Evolutionary conservation across 2,888 invertebrate species (phyloP).

Genomic region (Pandemis cinnamomeana): DNA sequence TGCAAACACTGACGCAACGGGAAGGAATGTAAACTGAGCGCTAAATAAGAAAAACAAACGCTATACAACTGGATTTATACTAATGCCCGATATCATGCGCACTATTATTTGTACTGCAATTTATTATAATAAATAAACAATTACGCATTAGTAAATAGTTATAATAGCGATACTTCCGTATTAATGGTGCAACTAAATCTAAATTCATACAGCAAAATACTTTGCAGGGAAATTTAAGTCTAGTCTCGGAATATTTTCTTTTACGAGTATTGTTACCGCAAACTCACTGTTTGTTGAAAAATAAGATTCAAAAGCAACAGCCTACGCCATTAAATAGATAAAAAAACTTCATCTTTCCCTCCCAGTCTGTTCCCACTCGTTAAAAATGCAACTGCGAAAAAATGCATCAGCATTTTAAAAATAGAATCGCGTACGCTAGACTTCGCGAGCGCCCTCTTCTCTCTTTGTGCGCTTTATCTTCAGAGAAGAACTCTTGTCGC

Average conservation of each 20-base stretch:
- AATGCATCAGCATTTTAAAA: constrained; percentile 67
- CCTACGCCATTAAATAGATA: constrained; percentile 10
- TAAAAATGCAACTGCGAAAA: constrained; percentile 59
- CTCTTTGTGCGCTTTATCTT: constrained; percentile 72
- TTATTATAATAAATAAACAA: neutral
- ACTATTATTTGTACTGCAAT: too few relatives aligned
- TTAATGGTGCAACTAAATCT: neutral
- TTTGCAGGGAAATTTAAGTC: too few relatives aligned
- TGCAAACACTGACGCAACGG: constrained; percentile 9
- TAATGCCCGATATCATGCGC: constrained; percentile 8
- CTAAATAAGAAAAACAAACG: constrained; percentile 2
- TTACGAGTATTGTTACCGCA: neutral
- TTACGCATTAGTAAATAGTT: neutral
- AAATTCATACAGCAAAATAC: too few relatives aligned
- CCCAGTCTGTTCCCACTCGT: constrained; percentile 45
- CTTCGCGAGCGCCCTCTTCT: constrained; percentile 59
- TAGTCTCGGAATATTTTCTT: neutral
- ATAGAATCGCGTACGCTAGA: constrained; percentile 62
- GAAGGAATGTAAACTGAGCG: constrained; percentile 3
- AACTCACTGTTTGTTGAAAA: constrained; percentile 4
- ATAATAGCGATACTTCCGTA: neutral
- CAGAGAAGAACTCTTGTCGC: constrained; percentile 47
- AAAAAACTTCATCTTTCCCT: constrained; percentile 34
- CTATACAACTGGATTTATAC: neutral
- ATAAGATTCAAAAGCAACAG: constrained; percentile 7